These are phyloP conservation scores for Nemopilema nomurai DNA, from an alignment of 30 jellyfish, hydroid and myxozoan genomes.

Conservation along the genomic window DNA sequence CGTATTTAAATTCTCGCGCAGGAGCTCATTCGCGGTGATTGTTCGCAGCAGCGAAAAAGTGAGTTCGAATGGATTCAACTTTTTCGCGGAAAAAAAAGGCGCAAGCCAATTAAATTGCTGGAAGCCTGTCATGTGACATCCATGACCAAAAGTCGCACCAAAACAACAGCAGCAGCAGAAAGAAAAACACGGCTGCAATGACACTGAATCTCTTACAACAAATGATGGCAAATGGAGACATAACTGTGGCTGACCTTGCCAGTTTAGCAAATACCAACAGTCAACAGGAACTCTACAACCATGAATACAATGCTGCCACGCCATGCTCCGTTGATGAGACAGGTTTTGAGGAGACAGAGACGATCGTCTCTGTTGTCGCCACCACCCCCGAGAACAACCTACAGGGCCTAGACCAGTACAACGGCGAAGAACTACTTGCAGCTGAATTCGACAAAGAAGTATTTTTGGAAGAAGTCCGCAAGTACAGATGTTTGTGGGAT, in stretches of 20 bases:
- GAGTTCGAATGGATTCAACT: constrained; percentile 52
- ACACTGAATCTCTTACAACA: constrained; percentile 41
- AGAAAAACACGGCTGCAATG: constrained; percentile 42
- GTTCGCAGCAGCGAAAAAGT: constrained; percentile 59
- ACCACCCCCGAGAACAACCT: constrained; percentile 57
- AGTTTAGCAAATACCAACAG: constrained; percentile 25
- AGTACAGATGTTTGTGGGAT: constrained; percentile 52
- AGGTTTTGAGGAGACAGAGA: constrained; percentile 19
- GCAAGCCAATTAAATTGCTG: constrained; percentile 57
- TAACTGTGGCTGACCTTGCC: constrained; percentile 44
- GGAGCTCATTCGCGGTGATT: constrained; percentile 40
- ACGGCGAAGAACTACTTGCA: constrained; percentile 40
- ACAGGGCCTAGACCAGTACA: constrained; percentile 44
- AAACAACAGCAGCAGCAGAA: constrained; percentile 55
- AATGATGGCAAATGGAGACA: constrained; percentile 50
- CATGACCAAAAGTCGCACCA: constrained; percentile 28
- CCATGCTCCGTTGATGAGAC: constrained; percentile 42
- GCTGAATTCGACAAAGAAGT: constrained; percentile 44
- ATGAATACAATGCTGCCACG: constrained; percentile 39
- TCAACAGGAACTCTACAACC: constrained; percentile 36
- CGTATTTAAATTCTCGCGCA: constrained; percentile 34
- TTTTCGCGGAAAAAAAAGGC: constrained; percentile 42
- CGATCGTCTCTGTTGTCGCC: constrained; percentile 47
- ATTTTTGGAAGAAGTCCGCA: constrained; percentile 45
- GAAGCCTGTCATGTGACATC: constrained; percentile 55